Evolutionary conservation across 2,888 invertebrate species (phyloP), one percentile per base, ranked within the genome.

Genomic region (Conops quadrifasciatus): DNA sequence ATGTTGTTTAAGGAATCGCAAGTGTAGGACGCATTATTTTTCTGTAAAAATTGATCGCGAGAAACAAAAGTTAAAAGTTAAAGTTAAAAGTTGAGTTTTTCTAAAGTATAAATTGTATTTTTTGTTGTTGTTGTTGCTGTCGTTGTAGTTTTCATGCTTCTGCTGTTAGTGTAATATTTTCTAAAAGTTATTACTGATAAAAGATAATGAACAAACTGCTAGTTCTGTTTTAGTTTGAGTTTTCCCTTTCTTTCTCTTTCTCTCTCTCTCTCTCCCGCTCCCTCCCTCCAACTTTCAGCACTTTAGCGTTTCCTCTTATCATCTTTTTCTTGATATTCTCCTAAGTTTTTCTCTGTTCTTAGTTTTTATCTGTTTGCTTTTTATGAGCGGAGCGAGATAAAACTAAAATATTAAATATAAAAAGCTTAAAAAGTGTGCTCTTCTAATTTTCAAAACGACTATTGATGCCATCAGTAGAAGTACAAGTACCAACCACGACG

Each of bases 381-480:
- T 28, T 58, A 53, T 53, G 53, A 15, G 58, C 36, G 36, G 36
- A 4, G 36, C 36, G 4, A 36, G 36, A 7, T 49, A 13, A 13
- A 28, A 28, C 21, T 26, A 28, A 26, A 16, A 15, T 24, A 58
- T 28, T 28, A 58, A 28, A 5, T 24, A 58, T 58, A 58, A 28
- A 58, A 26, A 58, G 13, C 26, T 58, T 28, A 58, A 58, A 58
- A 58, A 26, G 24, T 28, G 58, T 28, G 58, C 24, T 26, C 26
- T 26, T 26, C 16, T 24, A 58, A 58, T 58, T 58, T 58, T 28
- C 28, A 15, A 58, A 58, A 28, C 58, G 58, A 28, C 58, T 28
- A 7, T 36, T 36, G 4, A 9, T 36, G 36, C 9, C 36, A 4
- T 9, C 24, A 24, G 24, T 28, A 53, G 3, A 26, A 13, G 16